These are phyloP conservation scores for Boleophthalmus pectinirostris DNA, from an alignment of 2,113 vertebrate genomes.

Conservation along the genomic window DNA sequence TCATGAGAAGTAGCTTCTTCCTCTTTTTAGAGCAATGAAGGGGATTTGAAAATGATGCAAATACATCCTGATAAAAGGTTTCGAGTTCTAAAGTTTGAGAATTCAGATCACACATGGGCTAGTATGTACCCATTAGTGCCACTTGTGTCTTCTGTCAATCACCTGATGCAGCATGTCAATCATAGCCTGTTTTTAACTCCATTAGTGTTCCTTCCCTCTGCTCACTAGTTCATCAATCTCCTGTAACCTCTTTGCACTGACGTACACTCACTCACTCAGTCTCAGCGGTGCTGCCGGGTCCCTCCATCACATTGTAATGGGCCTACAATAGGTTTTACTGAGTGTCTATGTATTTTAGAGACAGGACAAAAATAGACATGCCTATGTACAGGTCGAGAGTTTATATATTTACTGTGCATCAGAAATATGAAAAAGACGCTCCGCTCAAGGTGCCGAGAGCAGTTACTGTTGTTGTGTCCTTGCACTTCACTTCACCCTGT, in stretches of 20 bases:
- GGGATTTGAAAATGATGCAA: not conserved
- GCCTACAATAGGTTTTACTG: conserved; percentile 53
- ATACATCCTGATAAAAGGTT: not conserved
- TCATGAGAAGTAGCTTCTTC: not conserved
- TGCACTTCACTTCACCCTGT: not conserved
- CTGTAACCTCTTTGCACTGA: conserved; percentile 58
- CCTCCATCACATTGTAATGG: conserved; percentile 67
- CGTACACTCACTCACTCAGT: conserved; percentile 57
- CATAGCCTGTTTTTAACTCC: conserved; percentile 57
- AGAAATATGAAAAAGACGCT: not conserved
- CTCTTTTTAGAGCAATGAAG: not conserved
- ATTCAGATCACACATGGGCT: conserved; percentile 6
- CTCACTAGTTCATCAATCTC: conserved; percentile 69
- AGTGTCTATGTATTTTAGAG: conserved; percentile 10
- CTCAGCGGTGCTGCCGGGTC: conserved; percentile 53
- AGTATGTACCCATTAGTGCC: conserved; percentile 13
- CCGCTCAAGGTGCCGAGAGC: no score
- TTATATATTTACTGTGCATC: not conserved
- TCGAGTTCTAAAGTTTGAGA: not conserved
- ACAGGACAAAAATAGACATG: conserved; percentile 3
- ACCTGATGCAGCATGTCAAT: conserved; percentile 39
- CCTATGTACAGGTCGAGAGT: not conserved
- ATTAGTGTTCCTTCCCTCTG: conserved; percentile 58
- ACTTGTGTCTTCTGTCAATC: conserved; percentile 39
- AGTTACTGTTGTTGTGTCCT: no score